phyloP scores from a whole-genome alignment of 2,797 vertebrate species.

The Ctenopoma kingsleyae region DNA sequence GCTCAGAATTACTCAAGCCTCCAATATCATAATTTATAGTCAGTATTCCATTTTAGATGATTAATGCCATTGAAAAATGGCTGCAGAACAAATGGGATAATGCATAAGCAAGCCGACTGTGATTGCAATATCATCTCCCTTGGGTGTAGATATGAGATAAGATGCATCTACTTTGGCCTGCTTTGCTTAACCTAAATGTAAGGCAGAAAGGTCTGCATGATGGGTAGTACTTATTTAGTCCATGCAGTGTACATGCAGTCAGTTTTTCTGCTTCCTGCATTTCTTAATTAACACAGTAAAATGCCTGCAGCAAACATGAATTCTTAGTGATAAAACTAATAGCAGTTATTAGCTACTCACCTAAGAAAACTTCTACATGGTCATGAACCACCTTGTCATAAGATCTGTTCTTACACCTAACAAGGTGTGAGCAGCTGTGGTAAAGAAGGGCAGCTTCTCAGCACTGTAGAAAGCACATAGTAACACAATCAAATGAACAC shows the following conservation, averaged over 20 bases:
- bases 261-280: background rate
- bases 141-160: background rate
- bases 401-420: too few species aligned
- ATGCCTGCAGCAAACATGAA: too few species aligned
- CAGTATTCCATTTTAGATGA: constrained; percentile 19
- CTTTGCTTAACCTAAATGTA: constrained; percentile 10
- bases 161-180: background rate
- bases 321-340: too few species aligned
- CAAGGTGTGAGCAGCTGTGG: too few species aligned
- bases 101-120: constrained; percentile 4
- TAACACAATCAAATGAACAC: too few species aligned
- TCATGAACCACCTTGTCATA: too few species aligned
- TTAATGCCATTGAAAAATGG: constrained; percentile 14
- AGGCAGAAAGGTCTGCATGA: constrained; percentile 2
- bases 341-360: too few species aligned
- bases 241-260: background rate
- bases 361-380: too few species aligned
- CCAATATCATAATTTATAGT: constrained; percentile 21
- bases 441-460: too few species aligned
- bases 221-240: background rate
- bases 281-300: too few species aligned
- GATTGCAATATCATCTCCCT: constrained; percentile 6
- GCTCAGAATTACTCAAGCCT: constrained; percentile 20
- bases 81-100: constrained; percentile 4
- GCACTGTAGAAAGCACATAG: too few species aligned